A percentile compares a stretch with the other conserved stretches of the same genome.
phyloP scores from a whole-genome alignment of 2,113 vertebrate species.

The Aramus guarauna region DNA sequence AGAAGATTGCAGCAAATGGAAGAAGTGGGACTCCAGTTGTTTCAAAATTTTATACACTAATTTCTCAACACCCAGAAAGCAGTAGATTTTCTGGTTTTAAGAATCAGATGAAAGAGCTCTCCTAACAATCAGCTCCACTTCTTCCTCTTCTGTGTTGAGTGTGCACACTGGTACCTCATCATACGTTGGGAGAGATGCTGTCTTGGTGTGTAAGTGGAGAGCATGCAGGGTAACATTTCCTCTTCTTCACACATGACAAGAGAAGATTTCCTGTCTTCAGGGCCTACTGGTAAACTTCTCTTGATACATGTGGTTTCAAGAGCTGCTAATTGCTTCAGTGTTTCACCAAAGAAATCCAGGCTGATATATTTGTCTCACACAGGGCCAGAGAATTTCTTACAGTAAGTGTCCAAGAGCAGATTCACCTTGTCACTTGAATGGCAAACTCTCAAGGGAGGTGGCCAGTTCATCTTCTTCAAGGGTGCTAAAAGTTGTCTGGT shows the following conservation, averaged over 20 bases:
- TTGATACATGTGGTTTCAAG: slow-evolving; percentile 33
- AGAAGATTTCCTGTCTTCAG: slow-evolving; percentile 73
- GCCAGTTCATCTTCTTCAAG: not conserved
- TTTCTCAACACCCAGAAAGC: slow-evolving; percentile 70
- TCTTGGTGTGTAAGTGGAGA: slow-evolving; percentile 66
- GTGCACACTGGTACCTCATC: slow-evolving; percentile 78
- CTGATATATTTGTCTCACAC: slow-evolving; percentile 61
- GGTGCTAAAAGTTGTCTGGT: not conserved
- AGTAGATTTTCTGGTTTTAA: slow-evolving; percentile 69
- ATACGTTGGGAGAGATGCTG: slow-evolving; percentile 67
- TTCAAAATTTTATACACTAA: slow-evolving; percentile 75
- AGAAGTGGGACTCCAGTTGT: slow-evolving; percentile 63
- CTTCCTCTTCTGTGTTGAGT: slow-evolving; percentile 72
- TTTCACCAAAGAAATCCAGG: slow-evolving; percentile 50
- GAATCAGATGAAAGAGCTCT: slow-evolving; percentile 59
- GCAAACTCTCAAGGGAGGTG: slow-evolving; percentile 6
- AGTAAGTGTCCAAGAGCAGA: slow-evolving; percentile 69
- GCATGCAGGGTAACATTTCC: slow-evolving; percentile 66
- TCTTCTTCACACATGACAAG: slow-evolving; percentile 67
- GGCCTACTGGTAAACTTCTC: slow-evolving; percentile 50
- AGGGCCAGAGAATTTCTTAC: slow-evolving; percentile 47
- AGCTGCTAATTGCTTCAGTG: slow-evolving; percentile 65
- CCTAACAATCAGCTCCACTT: slow-evolving; percentile 40
- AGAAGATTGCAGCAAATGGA: slow-evolving; percentile 49
- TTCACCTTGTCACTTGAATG: not conserved